Base-by-base conservation (phyloP, 2,888 invertebrate genomes). In the Oligia latruncula region DNA sequence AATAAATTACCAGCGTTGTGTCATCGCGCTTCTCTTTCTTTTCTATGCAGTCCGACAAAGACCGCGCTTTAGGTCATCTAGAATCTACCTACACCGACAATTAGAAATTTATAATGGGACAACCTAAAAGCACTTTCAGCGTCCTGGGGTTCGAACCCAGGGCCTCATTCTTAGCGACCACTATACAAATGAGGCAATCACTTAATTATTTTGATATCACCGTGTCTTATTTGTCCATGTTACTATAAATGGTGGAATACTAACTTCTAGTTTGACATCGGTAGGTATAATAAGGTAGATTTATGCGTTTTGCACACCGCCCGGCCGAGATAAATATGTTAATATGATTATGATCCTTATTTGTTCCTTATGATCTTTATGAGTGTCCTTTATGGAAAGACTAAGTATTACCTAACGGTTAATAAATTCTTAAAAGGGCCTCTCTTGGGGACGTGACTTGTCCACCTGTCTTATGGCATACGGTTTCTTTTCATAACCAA, bases 241-340 rank as follows among this genome's bases (percentile, higher is more conserved):
- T 65, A 29, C 77, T 79, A 17, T 78, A 85, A 65, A 78, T n/a
- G 81, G 77, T n/a, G 4, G 68, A 67, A 66, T 67, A 60, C 80
- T 81, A 74, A 78, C 70, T 78, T 78, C 74, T 81, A 79, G 77
- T 68, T 70, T 29, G 78, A 71, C 71, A 76, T 75, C 58, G 15
- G 62, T 40, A 62, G 15, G 62, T 40, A 62, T 70, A 78, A 65
- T 55, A 60, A 46, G 15, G n/a, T 83, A 71, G 84, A 86, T 82
- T 84, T 82, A 87, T 86, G 60, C 72, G 74, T 86, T 86, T 86
- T 86, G 85, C 85, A 87, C 87, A 87, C 87, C 64, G 87, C 85
- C 66, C 79, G 77, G 83, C 82, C 79, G 83, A 87, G 87, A 90
- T 77, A 82, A 87, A 77, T 84, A 84, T 84, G 82, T 78, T 66